Conservation (phyloP, 2,888 invertebrate species). For the Clusia tigrina region DNA sequence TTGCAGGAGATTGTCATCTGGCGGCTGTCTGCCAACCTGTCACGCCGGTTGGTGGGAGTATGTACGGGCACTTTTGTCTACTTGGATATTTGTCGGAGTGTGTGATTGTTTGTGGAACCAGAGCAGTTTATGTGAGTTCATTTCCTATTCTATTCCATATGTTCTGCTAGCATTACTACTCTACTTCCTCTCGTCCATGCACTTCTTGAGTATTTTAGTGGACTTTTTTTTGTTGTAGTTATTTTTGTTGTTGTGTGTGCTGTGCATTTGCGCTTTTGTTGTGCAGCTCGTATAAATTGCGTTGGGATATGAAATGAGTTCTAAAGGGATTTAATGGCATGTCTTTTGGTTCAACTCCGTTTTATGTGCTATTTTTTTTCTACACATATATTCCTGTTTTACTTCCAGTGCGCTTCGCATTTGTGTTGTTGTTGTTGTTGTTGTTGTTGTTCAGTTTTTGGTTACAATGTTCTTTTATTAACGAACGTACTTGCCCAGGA, state of each 20-base stretch:
- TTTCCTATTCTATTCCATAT: slow-evolving; percentile 55
- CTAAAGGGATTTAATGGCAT: slow-evolving; percentile 60
- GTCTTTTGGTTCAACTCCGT: slow-evolving; percentile 7
- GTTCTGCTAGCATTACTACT: slow-evolving; percentile 40
- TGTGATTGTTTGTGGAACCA: slow-evolving; percentile 48
- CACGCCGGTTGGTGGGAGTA: too few relatives aligned
- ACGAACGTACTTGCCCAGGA: too few relatives aligned
- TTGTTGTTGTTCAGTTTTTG: not conserved
- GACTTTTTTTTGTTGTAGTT: not conserved
- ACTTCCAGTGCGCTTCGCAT: slow-evolving; percentile 10
- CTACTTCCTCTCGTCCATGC: not conserved
- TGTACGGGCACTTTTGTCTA: too few relatives aligned
- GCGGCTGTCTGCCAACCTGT: too few relatives aligned
- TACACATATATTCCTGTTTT: slow-evolving; percentile 1
- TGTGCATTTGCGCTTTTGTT: slow-evolving; percentile 16
- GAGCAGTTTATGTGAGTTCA: slow-evolving; percentile 55
- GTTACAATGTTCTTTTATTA: not conserved
- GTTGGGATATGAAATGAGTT: slow-evolving; percentile 61
- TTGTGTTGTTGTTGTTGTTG: not conserved
- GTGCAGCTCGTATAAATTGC: slow-evolving; percentile 57
- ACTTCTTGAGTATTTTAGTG: not conserved
- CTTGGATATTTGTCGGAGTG: slow-evolving; percentile 29
- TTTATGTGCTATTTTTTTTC: too few relatives aligned
- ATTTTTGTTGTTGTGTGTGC: not conserved
- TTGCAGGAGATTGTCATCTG: not conserved